These are phyloP conservation scores for Sebastes miniatus DNA, from an alignment of 2,797 vertebrate species.

Conservation along the genomic window DNA sequence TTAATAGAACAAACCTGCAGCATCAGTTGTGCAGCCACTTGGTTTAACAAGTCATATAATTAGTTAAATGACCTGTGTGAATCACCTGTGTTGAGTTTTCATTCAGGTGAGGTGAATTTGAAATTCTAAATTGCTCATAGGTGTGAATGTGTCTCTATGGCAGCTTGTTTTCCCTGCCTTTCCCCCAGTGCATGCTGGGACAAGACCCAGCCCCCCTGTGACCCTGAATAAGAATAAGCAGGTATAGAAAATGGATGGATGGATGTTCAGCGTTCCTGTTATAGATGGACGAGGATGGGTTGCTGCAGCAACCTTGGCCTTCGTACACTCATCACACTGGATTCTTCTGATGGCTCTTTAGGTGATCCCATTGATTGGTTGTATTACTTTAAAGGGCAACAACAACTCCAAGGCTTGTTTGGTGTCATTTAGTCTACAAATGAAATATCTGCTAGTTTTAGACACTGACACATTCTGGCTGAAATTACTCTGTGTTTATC, in stretches of 20 bases:
- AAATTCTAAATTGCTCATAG: background rate
- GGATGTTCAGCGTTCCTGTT: slow-evolving; percentile 30
- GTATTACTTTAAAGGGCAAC: slow-evolving; percentile 21
- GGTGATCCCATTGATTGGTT: slow-evolving; percentile 43
- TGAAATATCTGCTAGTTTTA: background rate
- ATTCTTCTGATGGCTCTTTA: slow-evolving; percentile 37
- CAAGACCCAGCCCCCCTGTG: background rate
- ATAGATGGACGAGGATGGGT: slow-evolving; percentile 30
- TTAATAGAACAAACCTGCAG: background rate
- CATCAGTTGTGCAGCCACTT: background rate
- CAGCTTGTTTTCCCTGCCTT: background rate
- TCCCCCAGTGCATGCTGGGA: slow-evolving; percentile 24
- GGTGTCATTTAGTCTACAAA: background rate
- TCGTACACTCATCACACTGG: slow-evolving; percentile 29
- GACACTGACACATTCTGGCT: background rate
- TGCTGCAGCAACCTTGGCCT: slow-evolving; percentile 58
- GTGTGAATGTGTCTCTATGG: background rate
- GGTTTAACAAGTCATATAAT: background rate
- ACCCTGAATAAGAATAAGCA: slow-evolving; percentile 46
- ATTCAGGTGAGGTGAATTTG: background rate
- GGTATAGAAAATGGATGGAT: slow-evolving; percentile 44
- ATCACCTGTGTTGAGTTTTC: background rate
- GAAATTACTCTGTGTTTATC: background rate
- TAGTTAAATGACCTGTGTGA: background rate
- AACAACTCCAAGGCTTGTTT: slow-evolving; percentile 20